These are phyloP conservation scores for Orthonyx spaldingii DNA, from an alignment of 2,113 vertebrate species.

Conservation along the genomic window DNA sequence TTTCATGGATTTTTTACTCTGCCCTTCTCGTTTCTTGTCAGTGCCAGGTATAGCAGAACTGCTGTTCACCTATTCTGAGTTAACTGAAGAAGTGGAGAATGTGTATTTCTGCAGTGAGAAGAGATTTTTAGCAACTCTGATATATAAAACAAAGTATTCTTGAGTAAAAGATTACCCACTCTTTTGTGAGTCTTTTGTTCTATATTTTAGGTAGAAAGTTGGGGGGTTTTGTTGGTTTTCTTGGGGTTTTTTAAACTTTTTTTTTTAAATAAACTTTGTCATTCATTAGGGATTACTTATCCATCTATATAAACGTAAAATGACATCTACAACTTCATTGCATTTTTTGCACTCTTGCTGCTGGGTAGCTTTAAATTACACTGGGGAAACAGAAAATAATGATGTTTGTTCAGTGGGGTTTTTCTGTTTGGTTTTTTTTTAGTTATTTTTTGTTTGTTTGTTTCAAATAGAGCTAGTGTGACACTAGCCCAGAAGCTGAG, in stretches of 20 bases:
- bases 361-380: neutral
- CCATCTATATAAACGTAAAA: rapidly evolving
- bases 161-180: neutral
- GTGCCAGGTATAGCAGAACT: neutral
- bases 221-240: too few species aligned
- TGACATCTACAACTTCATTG: neutral
- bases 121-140: neutral
- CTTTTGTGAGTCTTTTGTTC: neutral
- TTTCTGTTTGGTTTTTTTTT: neutral
- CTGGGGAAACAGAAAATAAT: neutral
- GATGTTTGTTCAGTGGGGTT: neutral
- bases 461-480: neutral
- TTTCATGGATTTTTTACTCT: neutral
- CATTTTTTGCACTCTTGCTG: neutral
- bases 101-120: neutral
- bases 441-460: neutral
- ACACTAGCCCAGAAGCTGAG: neutral
- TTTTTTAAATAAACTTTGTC: too few species aligned
- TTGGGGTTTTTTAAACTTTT: too few species aligned
- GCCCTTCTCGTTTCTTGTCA: neutral
- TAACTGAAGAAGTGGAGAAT: neutral
- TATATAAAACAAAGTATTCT: rapidly evolving
- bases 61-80: neutral
- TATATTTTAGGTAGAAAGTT: neutral
- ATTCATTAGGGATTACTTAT: neutral